Base-by-base conservation (phyloP, 92 coral and sea anemone genomes). In the Phenganax subtilis region DNA sequence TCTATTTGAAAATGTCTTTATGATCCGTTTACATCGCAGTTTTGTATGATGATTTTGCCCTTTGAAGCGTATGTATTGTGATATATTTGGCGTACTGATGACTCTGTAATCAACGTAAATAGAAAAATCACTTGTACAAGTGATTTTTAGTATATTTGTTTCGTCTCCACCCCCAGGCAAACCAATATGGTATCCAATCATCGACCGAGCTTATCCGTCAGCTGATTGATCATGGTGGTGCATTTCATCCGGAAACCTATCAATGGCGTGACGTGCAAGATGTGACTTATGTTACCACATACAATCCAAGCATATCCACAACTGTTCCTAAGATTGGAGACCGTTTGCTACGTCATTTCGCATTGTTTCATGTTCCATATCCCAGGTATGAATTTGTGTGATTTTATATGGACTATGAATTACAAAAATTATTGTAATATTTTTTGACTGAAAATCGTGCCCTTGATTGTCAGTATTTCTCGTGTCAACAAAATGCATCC, bases 221-320 rank as follows among this genome's bases (percentile, higher is more conserved):
- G 44, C 99, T 92, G 71, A 92, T 96, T 80, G 99, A 96, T 81
- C 99, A 96, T 83, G 97, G 99, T 65, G 99, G 99, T 57, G 96
- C 89, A 66, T 87, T 96, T 76, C 97, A 96, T 54, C 97, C 97
- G 12, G 99, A 92, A 62, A 88, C 93, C 10, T 88, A 89, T 44
- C 92, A 96, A 54, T 96, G 99, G 99, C 90, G 92, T 65, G 97
- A 90, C 70, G 91, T 96, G 66, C 90, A 75, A 55, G 96, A 96
- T 87, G 97, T 92, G 61, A 88, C 96, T 27, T 96, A 92, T 87
- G 86, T 92, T 64, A 90, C 99, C 30, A 86, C 99, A 3, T 96
- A 96, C 86, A 92, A 92, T 80, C 99, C 97, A 53, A 71, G 90
- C 57, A 70, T 90, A 56, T 93, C 99, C 62, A 94, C 99, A 11